phyloP scores from a whole-genome alignment of 1,140 invertebrate species.

The Lordiphosa stackelbergi region DNA sequence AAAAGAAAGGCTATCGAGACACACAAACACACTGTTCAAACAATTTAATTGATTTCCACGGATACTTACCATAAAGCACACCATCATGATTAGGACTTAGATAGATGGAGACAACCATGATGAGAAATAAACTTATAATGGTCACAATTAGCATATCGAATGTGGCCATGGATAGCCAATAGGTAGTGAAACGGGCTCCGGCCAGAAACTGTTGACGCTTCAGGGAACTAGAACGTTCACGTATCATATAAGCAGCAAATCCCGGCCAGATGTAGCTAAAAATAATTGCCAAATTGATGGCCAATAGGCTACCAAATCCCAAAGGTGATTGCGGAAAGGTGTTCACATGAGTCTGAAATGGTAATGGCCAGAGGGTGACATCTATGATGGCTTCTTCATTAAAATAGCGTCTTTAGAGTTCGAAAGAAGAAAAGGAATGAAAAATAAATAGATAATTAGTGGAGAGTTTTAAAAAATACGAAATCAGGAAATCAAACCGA shows the following conservation, averaged over 20 bases:
- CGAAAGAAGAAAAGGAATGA: too few species aligned
- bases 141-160: slow-evolving; percentile 3
- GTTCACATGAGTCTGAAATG: slow-evolving; percentile 26
- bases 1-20: slow-evolving; percentile 4
- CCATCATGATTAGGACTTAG: slow-evolving; percentile 2
- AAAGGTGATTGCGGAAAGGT: slow-evolving; percentile 14
- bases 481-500: too few species aligned
- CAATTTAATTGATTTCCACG: neutral
- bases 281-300: slow-evolving; percentile 24
- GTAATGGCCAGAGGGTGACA: slow-evolving; percentile 33
- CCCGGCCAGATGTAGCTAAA: slow-evolving; percentile 26
- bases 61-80: slow-evolving; percentile 5
- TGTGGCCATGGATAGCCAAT: slow-evolving; percentile 4
- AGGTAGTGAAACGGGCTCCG: slow-evolving; percentile 14
- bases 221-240: slow-evolving; percentile 11
- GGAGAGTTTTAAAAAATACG: too few species aligned
- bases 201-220: slow-evolving; percentile 46
- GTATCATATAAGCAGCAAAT: slow-evolving; percentile 6
- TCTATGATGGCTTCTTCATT: slow-evolving; percentile 45
- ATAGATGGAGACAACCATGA: neutral
- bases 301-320: slow-evolving; percentile 24
- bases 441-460: too few species aligned
- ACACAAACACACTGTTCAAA: neutral
- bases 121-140: neutral
- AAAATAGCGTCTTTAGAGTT: slow-evolving; percentile 2